These are phyloP conservation scores for Cheilosia vulpina DNA, from an alignment of 2,888 invertebrate species.

Conservation along the genomic window DNA sequence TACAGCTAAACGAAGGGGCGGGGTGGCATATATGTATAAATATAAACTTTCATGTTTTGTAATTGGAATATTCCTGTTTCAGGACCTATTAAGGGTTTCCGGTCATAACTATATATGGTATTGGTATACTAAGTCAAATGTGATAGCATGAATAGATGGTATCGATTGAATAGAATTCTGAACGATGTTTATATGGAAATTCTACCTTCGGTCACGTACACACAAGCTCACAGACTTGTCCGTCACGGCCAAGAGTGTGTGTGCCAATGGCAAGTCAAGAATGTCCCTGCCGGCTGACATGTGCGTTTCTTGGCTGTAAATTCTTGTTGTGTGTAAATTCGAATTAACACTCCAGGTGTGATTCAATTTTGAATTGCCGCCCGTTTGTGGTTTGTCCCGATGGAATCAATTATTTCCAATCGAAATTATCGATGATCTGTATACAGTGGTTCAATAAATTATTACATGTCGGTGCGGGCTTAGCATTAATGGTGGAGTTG, in stretches of 20 bases:
- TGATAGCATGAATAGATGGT: constrained; percentile 18
- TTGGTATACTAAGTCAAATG: neutral
- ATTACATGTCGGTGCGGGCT: neutral
- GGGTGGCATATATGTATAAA: too few species aligned
- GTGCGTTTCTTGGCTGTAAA: neutral
- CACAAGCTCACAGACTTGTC: neutral
- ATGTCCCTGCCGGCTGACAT: neutral
- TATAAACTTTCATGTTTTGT: constrained; percentile 43
- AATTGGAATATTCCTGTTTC: constrained; percentile 57
- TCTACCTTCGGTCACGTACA: constrained; percentile 47
- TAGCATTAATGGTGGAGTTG: neutral
- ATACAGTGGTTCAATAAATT: constrained; percentile 8
- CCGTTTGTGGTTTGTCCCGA: constrained; percentile 12
- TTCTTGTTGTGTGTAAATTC: constrained; percentile 30
- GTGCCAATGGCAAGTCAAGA: constrained; percentile 7
- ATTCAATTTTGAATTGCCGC: constrained; percentile 53
- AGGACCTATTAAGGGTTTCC: constrained; percentile 14
- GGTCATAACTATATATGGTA: constrained; percentile 20
- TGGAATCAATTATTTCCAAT: constrained; percentile 36
- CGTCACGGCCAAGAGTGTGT: neutral
- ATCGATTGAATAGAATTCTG: constrained; percentile 50
- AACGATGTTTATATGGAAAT: constrained; percentile 66
- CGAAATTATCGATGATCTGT: constrained; percentile 20
- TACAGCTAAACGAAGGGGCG: neutral
- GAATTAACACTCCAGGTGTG: constrained; percentile 64